phyloP scores from a whole-genome alignment of 2,888 invertebrate species.

The Agriopis aurantiaria region DNA sequence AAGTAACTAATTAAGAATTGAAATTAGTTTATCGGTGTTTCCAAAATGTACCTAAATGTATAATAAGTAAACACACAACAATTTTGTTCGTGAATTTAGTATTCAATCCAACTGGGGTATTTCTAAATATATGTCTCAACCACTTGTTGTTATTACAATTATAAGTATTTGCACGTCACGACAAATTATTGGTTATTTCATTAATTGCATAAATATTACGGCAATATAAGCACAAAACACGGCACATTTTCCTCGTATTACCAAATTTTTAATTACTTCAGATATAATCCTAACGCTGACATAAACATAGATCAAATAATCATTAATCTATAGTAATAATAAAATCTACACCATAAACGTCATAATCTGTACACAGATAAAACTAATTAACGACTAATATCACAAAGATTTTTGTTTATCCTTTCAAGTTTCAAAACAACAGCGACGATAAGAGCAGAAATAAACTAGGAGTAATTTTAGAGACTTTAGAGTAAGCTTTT shows the following conservation, averaged over 20 bases:
- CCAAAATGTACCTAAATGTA: no score
- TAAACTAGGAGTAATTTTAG: conserved; percentile 60
- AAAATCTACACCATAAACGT: conserved; percentile 53
- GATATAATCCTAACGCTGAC: no score
- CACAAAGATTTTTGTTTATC: conserved; percentile 57
- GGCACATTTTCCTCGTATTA: not conserved
- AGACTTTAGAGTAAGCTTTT: conserved; percentile 73
- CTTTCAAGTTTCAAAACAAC: conserved; percentile 55
- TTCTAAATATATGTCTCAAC: no score
- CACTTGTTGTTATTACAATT: no score
- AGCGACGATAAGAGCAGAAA: conserved; percentile 58
- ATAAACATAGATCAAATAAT: no score
- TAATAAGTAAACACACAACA: no score
- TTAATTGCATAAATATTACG: not conserved
- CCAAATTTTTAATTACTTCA: not conserved
- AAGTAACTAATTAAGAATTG: no score
- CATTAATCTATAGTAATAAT: conserved; percentile 36
- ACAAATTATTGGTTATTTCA: not conserved
- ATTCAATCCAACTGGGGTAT: no score
- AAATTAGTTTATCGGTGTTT: no score
- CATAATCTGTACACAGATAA: conserved; percentile 61
- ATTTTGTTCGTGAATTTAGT: no score
- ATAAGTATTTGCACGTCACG: no score
- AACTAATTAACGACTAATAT: conserved; percentile 76
- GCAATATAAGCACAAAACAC: conserved; percentile 3